Evolutionary conservation across 2,888 invertebrate species (phyloP), one percentile per base, ranked within the genome.

Genomic region (Lepas anatifera): DNA sequence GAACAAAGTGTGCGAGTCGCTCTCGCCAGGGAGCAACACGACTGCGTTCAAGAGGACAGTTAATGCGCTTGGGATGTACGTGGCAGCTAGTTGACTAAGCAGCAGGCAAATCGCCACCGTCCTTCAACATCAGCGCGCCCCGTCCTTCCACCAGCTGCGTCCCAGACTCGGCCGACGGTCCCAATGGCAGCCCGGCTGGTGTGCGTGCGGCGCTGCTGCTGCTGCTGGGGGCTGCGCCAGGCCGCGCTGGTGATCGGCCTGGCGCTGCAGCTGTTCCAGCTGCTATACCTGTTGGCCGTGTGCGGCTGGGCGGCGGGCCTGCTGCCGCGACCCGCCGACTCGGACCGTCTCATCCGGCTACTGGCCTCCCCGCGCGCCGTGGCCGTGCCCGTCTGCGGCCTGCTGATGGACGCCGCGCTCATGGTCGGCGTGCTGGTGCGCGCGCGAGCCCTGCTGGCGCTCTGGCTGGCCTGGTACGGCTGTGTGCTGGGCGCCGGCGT

Each of bases 291-390:
- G 52, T 6, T 18, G 52, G 52, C 52, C 52, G 52, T 52, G 52
- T 52, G 52, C 52, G 52, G 52, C 52, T 52, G 52, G 52, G 52
- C 52, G 29, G 52, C 52, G 29, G 52, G 52, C 18, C 52, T 52
- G 52, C 29, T 32, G 52, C 52, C 52, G 52, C 52, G 52, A 32
- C 52, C 52, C 4, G 29, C 52, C 18, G 13, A 32, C 52, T 13
- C 27, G 16, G 29, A 27, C n/a, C 52, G 27, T 1, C 52, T 52
- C 29, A 29, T 52, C 29, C 29, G 29, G 16, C 16, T 52, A 18
- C 29, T 52, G 18, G 27, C 18, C 52, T 52, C 52, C 18, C 29
- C 52, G 29, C 52, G 52, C 52, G 52, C 16, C 52, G 32, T 52
- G 11, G 52, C 52, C 32, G 52, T 52, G 52, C 52, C 52, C 29